Evolutionary conservation across 2,888 invertebrate species (phyloP), one percentile per base, ranked within the genome.

Genomic region (Eupithecia centaureata): DNA sequence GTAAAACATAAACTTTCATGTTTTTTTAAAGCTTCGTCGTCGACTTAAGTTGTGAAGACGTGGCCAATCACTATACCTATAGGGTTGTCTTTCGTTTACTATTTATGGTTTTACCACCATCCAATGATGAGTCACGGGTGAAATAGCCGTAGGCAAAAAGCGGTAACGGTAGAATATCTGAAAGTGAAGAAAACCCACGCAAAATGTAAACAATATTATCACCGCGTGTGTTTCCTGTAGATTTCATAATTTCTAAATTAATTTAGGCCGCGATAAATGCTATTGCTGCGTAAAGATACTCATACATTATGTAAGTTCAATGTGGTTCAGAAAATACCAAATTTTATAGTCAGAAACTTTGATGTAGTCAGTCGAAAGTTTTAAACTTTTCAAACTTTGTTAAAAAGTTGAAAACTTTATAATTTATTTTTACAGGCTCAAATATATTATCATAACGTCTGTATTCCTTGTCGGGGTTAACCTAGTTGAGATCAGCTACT

Each of bases 401-500:
- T 18, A 5, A 10, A 25, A 1, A n/a, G n/a, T 12, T 63, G 61
- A 66, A 59, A 22, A 22, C 47, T 22, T 42, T 42, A 2, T 10
- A 18, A 1, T 47, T 18, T 47, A 10, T 22, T 22, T 47, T 83
- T 84, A 52, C 78, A 90, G 90, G 91, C 82, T 81, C 32, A 86
- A 84, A 76, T 12, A 83, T 7, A 54, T 86, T 54, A 4, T 87
- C 25, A 22, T 88, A 58, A 65, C 70, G 56, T 74, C 80, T 67
- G 57, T 85, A 30, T 69, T 87, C 38, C 68, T 87, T 30, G 78
- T 80, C 68, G 77, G 75, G 59, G 90, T 80, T 65, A 87, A 87
- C 78, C 79, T 88, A 51, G 81, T 82, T 62, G 88, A 90, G 71
- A 76, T 88, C n/a, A 84, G 82, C 22, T 90, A 85, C 84, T 97